Evolutionary conservation across 2,113 vertebrate species (phyloP).

Genomic region (Gasterosteus aculeatus): DNA sequence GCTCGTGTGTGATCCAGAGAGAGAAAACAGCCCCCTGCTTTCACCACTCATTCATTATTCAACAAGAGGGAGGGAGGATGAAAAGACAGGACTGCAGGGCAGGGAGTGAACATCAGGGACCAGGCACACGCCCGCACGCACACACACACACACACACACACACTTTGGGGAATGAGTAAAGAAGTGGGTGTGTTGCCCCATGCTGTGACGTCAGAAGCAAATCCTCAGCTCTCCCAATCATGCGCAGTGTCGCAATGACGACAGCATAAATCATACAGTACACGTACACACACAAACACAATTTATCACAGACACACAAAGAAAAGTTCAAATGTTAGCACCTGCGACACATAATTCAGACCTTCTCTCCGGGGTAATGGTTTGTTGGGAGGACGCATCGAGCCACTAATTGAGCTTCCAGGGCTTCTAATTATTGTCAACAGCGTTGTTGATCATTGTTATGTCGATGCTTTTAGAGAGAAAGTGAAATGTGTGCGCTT

Average conservation of each 20-base stretch:
- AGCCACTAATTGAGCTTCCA: not conserved
- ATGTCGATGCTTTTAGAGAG: not conserved
- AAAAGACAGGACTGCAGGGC: conserved; percentile 60
- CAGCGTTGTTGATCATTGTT: not conserved
- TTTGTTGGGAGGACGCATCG: not conserved
- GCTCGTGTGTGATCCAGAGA: conserved; percentile 33
- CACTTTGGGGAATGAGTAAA: conserved; percentile 7
- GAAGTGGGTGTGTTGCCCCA: conserved; percentile 12
- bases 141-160: not conserved
- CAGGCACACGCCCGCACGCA: not conserved
- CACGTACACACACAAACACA: conserved; percentile 7
- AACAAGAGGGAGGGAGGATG: conserved; percentile 33
- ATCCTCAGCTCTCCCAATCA: conserved; percentile 55
- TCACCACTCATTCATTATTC: conserved; percentile 70
- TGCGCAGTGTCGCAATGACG: conserved; percentile 41
- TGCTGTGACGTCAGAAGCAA: conserved; percentile 39
- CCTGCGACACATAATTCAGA: not conserved
- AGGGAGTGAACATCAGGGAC: conserved; percentile 60
- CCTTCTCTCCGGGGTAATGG: not conserved
- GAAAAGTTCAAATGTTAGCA: not conserved
- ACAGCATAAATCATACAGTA: conserved; percentile 46
- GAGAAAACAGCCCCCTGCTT: conserved; percentile 52
- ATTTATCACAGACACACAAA: not conserved
- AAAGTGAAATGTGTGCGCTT: conserved; percentile 10
- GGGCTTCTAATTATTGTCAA: not conserved